phyloP scores from a whole-genome alignment of 2,113 vertebrate genomes.

The Gambusia holbrooki region DNA sequence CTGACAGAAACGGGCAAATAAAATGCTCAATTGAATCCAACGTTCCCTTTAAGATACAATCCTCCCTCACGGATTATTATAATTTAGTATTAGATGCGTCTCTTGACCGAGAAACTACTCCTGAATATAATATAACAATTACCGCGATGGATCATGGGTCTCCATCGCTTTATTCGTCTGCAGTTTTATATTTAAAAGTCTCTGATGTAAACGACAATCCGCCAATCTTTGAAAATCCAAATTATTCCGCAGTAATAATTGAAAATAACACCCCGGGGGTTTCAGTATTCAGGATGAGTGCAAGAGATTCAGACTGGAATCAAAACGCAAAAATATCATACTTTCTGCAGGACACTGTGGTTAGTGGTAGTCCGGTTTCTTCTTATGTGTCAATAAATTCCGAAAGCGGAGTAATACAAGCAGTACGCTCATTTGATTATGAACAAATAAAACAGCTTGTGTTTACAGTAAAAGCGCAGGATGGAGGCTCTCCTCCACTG shows the following conservation, averaged over 20 bases:
- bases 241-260: constrained; percentile 41
- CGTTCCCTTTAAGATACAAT: constrained; percentile 61
- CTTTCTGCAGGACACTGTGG: constrained; percentile 29
- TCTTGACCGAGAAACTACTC: constrained; percentile 56
- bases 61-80: constrained; percentile 65
- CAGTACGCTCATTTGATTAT: constrained; percentile 65
- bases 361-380: constrained; percentile 39
- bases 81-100: constrained; percentile 43
- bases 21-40: constrained; percentile 40
- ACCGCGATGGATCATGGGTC: constrained; percentile 60
- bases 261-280: constrained; percentile 65
- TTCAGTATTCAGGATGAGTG: constrained; percentile 39
- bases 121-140: constrained; percentile 63
- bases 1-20: constrained; percentile 56
- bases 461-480: constrained; percentile 43
- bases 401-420: constrained; percentile 60
- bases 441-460: constrained; percentile 62
- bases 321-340: constrained; percentile 49
- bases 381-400: constrained; percentile 59
- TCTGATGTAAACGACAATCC: constrained; percentile 70
- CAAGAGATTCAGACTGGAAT: constrained; percentile 47
- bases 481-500: constrained; percentile 32
- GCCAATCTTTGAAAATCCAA: constrained; percentile 44
- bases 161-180: constrained; percentile 29
- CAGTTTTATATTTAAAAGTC: constrained; percentile 38